Evolutionary conservation across 2,888 invertebrate genomes (phyloP).

Genomic region (Drosophila suboccidentalis): DNA sequence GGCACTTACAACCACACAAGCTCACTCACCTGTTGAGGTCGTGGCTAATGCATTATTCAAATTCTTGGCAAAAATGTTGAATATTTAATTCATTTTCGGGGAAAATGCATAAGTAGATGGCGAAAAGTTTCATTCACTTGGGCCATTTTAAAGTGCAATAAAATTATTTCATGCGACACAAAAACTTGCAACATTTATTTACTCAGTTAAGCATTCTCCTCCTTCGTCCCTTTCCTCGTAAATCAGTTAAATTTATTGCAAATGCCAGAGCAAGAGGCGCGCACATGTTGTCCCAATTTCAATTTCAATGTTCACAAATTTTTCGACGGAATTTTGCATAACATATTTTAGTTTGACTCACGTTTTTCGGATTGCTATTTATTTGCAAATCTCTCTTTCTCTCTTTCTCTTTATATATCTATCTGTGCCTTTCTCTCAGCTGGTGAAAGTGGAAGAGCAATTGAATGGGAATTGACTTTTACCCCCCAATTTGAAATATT

Average conservation of each 20-base stretch:
- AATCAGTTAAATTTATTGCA: constrained; percentile 74
- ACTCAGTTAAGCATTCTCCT: constrained; percentile 65
- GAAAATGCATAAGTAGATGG: constrained; percentile 1
- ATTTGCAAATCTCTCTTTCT: constrained; percentile 44
- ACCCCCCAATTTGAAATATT: constrained; percentile 21
- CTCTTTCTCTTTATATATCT: neutral
- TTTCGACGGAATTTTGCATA: constrained; percentile 60
- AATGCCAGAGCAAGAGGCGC: constrained; percentile 69
- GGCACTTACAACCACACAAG: constrained; percentile 14
- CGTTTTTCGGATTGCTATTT: constrained; percentile 60
- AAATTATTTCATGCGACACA: constrained; percentile 46
- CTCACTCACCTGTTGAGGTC: constrained; percentile 64
- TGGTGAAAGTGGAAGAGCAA: neutral
- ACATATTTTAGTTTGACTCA: constrained; percentile 71
- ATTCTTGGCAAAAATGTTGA: constrained; percentile 48
- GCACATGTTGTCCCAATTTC: constrained; percentile 77
- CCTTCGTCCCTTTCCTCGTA: constrained; percentile 51
- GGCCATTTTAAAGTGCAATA: constrained; percentile 62
- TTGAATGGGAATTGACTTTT: constrained; percentile 5
- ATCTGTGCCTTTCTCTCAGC: neutral
- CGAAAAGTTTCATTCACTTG: constrained; percentile 10
- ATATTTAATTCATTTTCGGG: constrained; percentile 51
- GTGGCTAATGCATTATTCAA: constrained; percentile 65
- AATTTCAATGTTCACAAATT: constrained; percentile 69
- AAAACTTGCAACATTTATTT: constrained; percentile 66